These are phyloP conservation scores for Pollimyrus isidori DNA, from an alignment of 2,113 vertebrate genomes.

Conservation along the genomic window DNA sequence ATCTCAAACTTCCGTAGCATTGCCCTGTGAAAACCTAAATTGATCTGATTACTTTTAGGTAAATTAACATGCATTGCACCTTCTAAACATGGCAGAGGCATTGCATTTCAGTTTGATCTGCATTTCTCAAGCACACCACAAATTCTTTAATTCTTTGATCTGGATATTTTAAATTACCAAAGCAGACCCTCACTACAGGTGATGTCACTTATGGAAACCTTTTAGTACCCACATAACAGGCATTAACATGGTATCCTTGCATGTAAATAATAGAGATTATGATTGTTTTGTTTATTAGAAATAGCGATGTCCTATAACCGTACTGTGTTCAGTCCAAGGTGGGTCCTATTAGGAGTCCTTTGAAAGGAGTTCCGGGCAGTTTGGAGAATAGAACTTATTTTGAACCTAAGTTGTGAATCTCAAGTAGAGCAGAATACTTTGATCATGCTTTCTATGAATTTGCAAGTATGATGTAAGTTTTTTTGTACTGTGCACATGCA, in stretches of 20 bases:
- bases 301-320: background rate
- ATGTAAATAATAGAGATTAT: background rate
- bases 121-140: background rate
- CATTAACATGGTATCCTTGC: background rate
- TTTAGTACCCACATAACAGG: background rate
- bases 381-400: slow-evolving; percentile 5
- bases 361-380: background rate
- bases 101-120: background rate
- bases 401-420: background rate
- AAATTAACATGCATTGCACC: background rate
- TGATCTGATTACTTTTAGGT: background rate
- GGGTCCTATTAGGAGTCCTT: background rate
- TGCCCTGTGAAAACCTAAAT: background rate
- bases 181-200: background rate
- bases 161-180: background rate
- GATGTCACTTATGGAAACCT: background rate
- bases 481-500: background rate
- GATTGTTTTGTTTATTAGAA: background rate
- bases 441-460: background rate
- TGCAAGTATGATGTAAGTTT: background rate
- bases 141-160: background rate
- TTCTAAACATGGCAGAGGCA: background rate
- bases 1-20: background rate
- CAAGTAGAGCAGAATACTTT: background rate
- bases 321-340: background rate